Evolutionary conservation across 1,140 invertebrate genomes (phyloP), one percentile per base, ranked within the genome.

Genomic region (Drosophila athabasca): DNA sequence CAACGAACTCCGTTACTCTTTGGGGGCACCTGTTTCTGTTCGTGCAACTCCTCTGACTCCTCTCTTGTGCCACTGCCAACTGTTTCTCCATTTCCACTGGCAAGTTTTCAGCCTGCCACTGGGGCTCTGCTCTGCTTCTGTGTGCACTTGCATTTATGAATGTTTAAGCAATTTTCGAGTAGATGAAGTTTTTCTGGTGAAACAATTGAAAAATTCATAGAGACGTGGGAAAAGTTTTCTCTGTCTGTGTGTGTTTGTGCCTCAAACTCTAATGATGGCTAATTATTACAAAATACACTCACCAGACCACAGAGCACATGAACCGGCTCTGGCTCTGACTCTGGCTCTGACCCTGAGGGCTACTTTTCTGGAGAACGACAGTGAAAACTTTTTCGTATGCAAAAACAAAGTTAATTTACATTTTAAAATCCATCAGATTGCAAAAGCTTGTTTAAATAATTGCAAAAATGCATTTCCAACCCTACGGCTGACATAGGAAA

Each of bases 151-250:
- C 78, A 87, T 87, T 87, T 85, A 85, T 85, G 82, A 85, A 85
- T 85, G 77, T 87, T 85, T 85, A 82, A 85, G 78, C 65, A 78
- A 39, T 11, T 76, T 87, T 58, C 43, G 58, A 65, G 64, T 57
- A 74, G 71, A 65, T 57, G 74, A 74, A 74, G 71, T 74, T 74
- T 74, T 50, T 44, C 8, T 19, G 48, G 26, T 35, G 29, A 71
- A 68, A 76, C 73, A 87, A 87, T 87, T 87, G 82, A 87, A 87
- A 87, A 87, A 87, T 87, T 75, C 75, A 87, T 82, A 82, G 80
- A 84, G 78, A 76, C 69, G 61, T 46, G 0, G 7, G 61, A 41
- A 54, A 54, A 70, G 85, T 46, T 74, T 57, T 60, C 59, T 22
- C 45, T 55, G 17, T 19, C 8, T 9, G 8, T 3, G 45, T 55